Evolutionary conservation across 2,113 vertebrate species (phyloP), one percentile per base, ranked within the genome.

Genomic region (Nibea albiflora): DNA sequence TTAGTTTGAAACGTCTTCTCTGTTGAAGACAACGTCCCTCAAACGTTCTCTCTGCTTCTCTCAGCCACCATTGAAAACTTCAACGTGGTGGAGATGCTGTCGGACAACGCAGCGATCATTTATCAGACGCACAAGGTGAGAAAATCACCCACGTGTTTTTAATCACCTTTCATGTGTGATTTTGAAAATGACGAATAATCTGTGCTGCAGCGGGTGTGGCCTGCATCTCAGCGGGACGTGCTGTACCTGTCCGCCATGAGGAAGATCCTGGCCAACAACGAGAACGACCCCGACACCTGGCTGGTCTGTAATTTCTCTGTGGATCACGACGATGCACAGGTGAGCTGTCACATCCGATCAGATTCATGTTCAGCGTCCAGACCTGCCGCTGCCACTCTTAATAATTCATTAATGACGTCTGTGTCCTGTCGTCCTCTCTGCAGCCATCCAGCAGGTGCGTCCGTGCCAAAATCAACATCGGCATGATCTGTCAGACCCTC

Each of bases 291-390:
- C 0, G 98, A 99, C 92, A 99, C 98, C 4, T 99, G 98, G 97
- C 96, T 99, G 90, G 98, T 99, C 57, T 99, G 98, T 91, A 99
- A 99, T 84, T 98, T 99, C 87, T 99, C 98, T 50, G 98, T 99
- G 57, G 98, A 99, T 78, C 98, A 99, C 49, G 96, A 97, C n/a
- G 95, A 95, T 16, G 97, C 96, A 74, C 96, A 96, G 92, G 98
- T 99, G 93, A 97, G 96, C 90, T 31, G 0, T 1, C 1, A 0
- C 5, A 44, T 46, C 52, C 19, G 0, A 0, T 5, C 11, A 10
- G n/a, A 24, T 2, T 17, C 35, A 1, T 0, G 39, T 19, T 7
- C 8, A 15, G 62, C 4, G 31, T 47, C 22, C 39, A 42, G 28
- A 28, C 17, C 35, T 39, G 35, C 35, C 4, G 28, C 28, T 4